These are phyloP conservation scores for Dicaeum eximium DNA, from an alignment of 2,113 vertebrate genomes.

Conservation along the genomic window DNA sequence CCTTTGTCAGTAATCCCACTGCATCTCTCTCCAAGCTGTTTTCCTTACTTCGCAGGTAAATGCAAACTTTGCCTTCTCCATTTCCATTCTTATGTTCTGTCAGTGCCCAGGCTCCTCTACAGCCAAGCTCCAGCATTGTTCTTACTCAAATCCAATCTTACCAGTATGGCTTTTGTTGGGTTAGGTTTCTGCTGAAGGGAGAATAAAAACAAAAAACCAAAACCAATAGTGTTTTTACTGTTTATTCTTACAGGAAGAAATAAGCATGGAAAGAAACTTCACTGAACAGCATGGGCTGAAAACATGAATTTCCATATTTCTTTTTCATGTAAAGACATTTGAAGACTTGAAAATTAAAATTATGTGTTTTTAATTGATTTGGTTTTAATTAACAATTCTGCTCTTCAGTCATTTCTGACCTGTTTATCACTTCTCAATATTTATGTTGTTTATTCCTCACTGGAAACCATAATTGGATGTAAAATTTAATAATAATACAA, in stretches of 20 bases:
- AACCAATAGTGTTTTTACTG: background rate
- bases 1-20: background rate
- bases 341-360: slow-evolving; percentile 53
- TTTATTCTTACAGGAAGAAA: background rate
- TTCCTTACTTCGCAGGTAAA: background rate
- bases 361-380: slow-evolving; percentile 25
- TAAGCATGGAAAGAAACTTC: background rate
- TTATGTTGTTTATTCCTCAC: slow-evolving; percentile 30
- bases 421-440: slow-evolving; percentile 42
- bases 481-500: background rate
- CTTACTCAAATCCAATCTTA: background rate
- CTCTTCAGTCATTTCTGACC: background rate
- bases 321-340: background rate
- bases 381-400: slow-evolving; percentile 3
- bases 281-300: background rate
- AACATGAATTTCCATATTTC: background rate
- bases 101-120: background rate
- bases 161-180: background rate
- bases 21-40: background rate
- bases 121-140: background rate
- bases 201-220: background rate
- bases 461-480: slow-evolving; percentile 29
- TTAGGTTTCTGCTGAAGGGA: background rate
- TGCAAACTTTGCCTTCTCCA: background rate
- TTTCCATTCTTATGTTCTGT: background rate